Evolutionary conservation across 2,888 invertebrate species (phyloP), one percentile per base, ranked within the genome.

Genomic region (Disparrhopalites patrizii): DNA sequence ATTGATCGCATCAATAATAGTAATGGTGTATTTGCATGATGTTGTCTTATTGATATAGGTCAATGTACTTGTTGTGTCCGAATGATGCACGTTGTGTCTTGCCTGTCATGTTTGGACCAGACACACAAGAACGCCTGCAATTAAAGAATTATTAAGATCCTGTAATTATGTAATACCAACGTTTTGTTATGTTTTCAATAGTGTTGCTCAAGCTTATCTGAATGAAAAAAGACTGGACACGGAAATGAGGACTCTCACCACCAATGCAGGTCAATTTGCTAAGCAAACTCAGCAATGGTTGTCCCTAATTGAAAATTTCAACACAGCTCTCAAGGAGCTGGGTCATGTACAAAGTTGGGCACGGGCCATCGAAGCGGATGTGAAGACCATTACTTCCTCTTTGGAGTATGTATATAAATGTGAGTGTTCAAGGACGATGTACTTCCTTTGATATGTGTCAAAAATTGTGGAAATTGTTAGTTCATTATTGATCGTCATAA

Each of bases 271-370:
- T 4, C 93, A 93, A 78, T 95, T 99, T 82, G 88, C 93, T 0
- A 95, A 95, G 80, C 97, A 98, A 80, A 96, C 97, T 0, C 90
- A 93, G 73, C 95, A 96, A 76, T 99, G 98, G 98, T 81, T 97
- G n/a, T 88, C 88, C 70, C 82, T 98, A 58, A 90, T 93, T 0
- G 92, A 93, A 79, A 88, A 87, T 69, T 92, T 93, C 77, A 91
- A 91, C 76, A 87, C 90, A 77, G 88, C 91, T 0, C 81, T 93
- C 1, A 91, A 97, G 84, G 98, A 99, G 82, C 87, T 99, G 62
- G 99, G 99, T 0, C 98, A 99, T 82, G 96, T 97, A 1, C 96
- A 98, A 79, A 98, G 96, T 79, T 99, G 98, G 98, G 93, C 98
- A 0, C 86, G 90, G 72, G 94, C 92, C 73, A 98, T 99, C 76